Evolutionary conservation across 2,797 vertebrate genomes (phyloP).

Genomic region (Galago senegalensis): DNA sequence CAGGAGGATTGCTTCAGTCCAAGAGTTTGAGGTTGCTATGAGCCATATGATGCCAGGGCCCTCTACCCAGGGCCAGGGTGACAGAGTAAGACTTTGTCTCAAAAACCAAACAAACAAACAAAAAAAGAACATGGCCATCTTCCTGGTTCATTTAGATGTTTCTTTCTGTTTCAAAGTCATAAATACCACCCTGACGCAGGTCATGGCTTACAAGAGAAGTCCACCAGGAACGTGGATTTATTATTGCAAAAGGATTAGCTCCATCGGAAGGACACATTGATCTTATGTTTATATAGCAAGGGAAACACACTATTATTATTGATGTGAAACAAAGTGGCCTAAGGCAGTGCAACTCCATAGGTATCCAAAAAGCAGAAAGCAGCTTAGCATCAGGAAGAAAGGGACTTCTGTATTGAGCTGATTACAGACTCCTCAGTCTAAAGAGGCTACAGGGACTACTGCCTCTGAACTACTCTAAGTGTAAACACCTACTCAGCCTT

Average conservation of each 20-base stretch:
- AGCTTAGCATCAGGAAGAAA: background rate
- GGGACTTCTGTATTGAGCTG: background rate
- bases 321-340: background rate
- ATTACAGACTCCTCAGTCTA: background rate
- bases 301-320: background rate
- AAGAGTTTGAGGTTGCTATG: too few species aligned
- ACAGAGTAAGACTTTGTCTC: too few species aligned
- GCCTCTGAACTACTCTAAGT: background rate
- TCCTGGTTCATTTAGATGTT: constrained; percentile 4
- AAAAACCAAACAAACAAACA: too few species aligned
- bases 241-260: background rate
- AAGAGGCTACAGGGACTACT: background rate
- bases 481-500: background rate
- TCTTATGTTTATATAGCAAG: background rate
- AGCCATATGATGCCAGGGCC: too few species aligned
- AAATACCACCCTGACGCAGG: background rate
- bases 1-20: too few species aligned
- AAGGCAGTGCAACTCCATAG: background rate
- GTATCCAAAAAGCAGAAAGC: background rate
- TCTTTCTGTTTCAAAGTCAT: background rate
- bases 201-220: background rate
- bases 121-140: too few species aligned
- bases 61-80: too few species aligned
- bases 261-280: background rate
- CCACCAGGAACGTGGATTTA: background rate